These are phyloP conservation scores for Dicyema japonicum DNA, from an alignment of 1,140 invertebrate species.

Conservation along the genomic window DNA sequence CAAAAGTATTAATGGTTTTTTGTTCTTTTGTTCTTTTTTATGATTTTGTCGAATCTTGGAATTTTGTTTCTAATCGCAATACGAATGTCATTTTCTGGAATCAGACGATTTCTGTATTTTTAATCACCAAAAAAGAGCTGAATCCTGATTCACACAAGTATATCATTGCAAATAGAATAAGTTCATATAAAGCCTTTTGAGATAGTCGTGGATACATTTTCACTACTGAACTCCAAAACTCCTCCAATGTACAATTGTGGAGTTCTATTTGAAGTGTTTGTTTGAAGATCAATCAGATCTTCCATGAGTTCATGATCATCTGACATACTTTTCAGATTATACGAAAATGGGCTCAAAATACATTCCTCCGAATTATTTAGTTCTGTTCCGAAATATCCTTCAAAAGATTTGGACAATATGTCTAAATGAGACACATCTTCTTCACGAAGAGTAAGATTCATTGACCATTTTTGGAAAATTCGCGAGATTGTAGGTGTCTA, in stretches of 20 bases:
- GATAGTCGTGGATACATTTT: constrained; percentile 5
- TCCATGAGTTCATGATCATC: background rate
- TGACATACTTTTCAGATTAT: background rate
- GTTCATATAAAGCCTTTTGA: constrained; percentile 4
- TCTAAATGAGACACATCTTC: background rate
- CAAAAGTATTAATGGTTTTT: constrained; percentile 1
- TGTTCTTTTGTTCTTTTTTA: background rate
- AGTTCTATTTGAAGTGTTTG: constrained; percentile 1
- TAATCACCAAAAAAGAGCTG: constrained; percentile 5
- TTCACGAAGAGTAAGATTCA: background rate
- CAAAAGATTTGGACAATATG: background rate
- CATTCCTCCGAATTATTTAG: background rate
- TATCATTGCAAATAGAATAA: constrained; percentile 5
- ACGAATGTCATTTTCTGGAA: constrained; percentile 4
- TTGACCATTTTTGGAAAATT: too few species aligned
- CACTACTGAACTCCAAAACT: background rate
- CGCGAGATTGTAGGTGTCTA: too few species aligned
- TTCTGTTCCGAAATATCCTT: background rate
- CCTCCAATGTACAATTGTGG: background rate
- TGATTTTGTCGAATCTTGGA: background rate
- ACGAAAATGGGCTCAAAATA: constrained; percentile 1
- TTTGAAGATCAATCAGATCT: background rate
- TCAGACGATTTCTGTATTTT: constrained; percentile 5
- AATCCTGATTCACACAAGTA: constrained; percentile 5
- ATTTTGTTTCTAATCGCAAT: constrained; percentile 5